A percentile compares a stretch with the other conserved stretches of the same genome.
Conservation (phyloP, 2,888 invertebrate species). For the Autographa gamma region DNA sequence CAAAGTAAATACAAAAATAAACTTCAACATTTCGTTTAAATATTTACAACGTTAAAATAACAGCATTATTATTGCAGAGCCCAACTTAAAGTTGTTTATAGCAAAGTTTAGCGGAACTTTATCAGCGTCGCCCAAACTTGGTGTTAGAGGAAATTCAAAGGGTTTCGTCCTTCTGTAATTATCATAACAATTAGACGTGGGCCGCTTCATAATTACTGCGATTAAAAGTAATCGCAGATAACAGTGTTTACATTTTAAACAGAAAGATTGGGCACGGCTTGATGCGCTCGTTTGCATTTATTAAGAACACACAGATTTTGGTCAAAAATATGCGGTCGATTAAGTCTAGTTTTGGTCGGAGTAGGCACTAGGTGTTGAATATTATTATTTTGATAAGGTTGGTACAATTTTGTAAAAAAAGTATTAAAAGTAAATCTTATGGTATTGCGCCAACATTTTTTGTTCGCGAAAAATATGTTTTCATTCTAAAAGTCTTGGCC, state of each 20-base stretch:
- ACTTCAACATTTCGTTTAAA: not conserved
- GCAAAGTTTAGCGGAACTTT: slow-evolving; percentile 28
- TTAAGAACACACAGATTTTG: not conserved
- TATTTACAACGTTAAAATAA: not conserved
- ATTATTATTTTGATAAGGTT: too few relatives aligned
- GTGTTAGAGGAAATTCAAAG: slow-evolving; percentile 26
- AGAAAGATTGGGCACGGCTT: slow-evolving; percentile 5
- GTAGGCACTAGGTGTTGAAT: too few relatives aligned
- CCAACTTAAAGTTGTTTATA: slow-evolving; percentile 6
- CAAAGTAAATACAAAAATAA: not conserved
- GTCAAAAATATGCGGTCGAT: not conserved
- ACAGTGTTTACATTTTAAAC: slow-evolving; percentile 8
- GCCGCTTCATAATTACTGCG: slow-evolving; percentile 23
- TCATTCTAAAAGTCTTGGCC: too few relatives aligned
- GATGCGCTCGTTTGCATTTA: not conserved
- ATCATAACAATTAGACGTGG: slow-evolving; percentile 46
- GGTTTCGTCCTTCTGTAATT: slow-evolving; percentile 32
- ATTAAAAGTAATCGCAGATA: slow-evolving; percentile 9
- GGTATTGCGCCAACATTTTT: too few relatives aligned
- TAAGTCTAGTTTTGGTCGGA: too few relatives aligned
- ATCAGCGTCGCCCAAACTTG: slow-evolving; percentile 22
- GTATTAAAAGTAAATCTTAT: too few relatives aligned
- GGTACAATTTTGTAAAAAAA: too few relatives aligned
- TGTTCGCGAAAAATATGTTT: too few relatives aligned
- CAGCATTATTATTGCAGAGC: not conserved